Percentiles rank a stretch among this genome's conserved stretches.
phyloP scores from a whole-genome alignment of 1,140 invertebrate genomes.

The Pemphigus obesinymphae region DNA sequence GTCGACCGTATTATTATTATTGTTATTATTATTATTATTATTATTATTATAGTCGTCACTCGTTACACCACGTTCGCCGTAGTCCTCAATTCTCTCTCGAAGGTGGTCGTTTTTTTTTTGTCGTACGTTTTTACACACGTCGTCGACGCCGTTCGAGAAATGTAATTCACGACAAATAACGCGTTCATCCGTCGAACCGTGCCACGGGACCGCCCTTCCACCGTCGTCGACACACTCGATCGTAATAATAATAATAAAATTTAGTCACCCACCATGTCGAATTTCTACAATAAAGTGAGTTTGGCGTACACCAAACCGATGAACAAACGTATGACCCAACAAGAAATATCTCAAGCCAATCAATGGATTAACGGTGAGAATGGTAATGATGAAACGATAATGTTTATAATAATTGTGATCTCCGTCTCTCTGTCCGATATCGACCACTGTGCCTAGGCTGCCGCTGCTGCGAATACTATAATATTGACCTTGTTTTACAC shows the following conservation, averaged over 20 bases:
- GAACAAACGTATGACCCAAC: neutral
- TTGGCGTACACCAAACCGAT: constrained; percentile 2
- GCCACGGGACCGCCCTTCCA: neutral
- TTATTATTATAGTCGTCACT: too few species aligned
- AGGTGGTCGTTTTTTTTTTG: neutral
- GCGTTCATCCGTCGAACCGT: neutral
- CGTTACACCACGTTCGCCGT: too few species aligned
- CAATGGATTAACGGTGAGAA: constrained; percentile 77
- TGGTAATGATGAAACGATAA: constrained; percentile 7
- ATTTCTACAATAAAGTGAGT: constrained; percentile 32
- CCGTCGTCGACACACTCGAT: neutral
- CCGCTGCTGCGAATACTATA: neutral
- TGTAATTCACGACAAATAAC: neutral
- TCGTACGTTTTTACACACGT: neutral
- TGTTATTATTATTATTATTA: too few species aligned
- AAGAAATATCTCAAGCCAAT: constrained; percentile 60
- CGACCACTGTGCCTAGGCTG: neutral
- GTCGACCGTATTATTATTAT: neutral
- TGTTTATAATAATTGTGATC: too few species aligned
- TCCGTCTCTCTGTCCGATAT: neutral
- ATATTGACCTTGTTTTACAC: too few species aligned
- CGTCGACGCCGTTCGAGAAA: neutral
- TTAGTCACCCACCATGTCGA: neutral
- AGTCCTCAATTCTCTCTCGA: neutral
- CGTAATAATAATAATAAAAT: neutral